Evolutionary conservation across 2,888 invertebrate species (phyloP).

Genomic region (Itoplectis maculator): DNA sequence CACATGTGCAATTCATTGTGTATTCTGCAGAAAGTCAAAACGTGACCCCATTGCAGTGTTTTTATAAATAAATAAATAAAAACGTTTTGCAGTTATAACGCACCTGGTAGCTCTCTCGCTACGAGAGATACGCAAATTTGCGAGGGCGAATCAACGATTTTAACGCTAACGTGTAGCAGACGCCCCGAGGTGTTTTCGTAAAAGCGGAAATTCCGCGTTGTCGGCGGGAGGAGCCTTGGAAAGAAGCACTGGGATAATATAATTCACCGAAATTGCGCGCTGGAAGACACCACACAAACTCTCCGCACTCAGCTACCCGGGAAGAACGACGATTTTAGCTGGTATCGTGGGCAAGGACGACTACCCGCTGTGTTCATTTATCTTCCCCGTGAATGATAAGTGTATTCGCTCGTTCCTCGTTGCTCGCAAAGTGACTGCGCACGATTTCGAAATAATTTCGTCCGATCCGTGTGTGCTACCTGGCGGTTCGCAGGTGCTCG

Average conservation of each 20-base stretch:
- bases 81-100: neutral
- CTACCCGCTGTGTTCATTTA: conserved; percentile 35
- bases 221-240: neutral
- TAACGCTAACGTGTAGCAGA: neutral
- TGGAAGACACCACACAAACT: neutral
- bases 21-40: no score
- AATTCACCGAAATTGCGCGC: conserved; percentile 18
- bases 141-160: conserved; percentile 10
- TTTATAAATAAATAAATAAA: no score
- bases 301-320: neutral
- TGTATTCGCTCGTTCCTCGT: conserved; percentile 58
- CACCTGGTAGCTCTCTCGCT: neutral
- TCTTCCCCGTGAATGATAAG: conserved; percentile 53
- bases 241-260: conserved; percentile 1
- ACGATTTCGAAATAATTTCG: conserved; percentile 49
- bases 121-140: neutral
- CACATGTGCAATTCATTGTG: no score
- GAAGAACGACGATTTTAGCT: neutral
- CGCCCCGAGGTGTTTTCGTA: conserved; percentile 5
- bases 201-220: conserved; percentile 1
- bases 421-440: conserved; percentile 45
- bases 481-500: neutral
- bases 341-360: conserved; percentile 17
- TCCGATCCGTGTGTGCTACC: neutral
- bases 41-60: neutral